Percentiles rank a stretch among this genome's conserved stretches.
Evolutionary conservation across 2,113 vertebrate species (phyloP).

Genomic region (Python bivittatus): DNA sequence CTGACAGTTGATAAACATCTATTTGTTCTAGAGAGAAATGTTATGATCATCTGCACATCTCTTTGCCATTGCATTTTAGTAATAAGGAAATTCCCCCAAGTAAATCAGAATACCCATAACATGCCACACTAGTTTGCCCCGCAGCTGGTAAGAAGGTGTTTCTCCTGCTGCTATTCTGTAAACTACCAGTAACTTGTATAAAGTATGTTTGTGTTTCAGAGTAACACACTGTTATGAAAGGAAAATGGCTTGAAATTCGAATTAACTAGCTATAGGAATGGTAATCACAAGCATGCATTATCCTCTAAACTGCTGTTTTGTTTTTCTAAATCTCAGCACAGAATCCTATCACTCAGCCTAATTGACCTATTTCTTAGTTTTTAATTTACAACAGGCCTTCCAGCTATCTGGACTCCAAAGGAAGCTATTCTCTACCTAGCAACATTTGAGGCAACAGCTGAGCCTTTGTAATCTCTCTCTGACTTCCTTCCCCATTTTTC

Average conservation of each 20-base stretch:
- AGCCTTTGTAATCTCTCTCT: conserved; percentile 1
- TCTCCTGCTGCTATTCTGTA: neutral
- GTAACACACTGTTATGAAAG: neutral
- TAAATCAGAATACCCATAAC: neutral
- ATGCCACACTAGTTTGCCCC: too few relatives aligned
- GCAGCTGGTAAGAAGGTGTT: neutral
- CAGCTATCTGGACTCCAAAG: neutral
- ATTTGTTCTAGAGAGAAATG: neutral
- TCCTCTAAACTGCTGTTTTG: neutral
- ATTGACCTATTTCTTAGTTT: conserved; percentile 26
- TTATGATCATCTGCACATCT: neutral
- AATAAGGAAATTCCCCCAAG: neutral
- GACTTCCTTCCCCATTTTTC: neutral
- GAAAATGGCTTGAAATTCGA: neutral
- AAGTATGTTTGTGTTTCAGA: neutral
- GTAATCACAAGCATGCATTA: neutral
- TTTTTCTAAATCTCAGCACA: neutral
- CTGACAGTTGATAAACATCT: neutral
- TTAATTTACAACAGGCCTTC: conserved; percentile 22
- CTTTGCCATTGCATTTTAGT: neutral
- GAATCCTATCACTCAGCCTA: neutral
- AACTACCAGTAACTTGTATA: neutral
- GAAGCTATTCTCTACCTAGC: neutral
- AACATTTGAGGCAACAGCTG: conserved; percentile 1
- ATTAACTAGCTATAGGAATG: neutral